Evolutionary conservation across 2,113 vertebrate species (phyloP), one percentile per base, ranked within the genome.

Genomic region (Datnioides undecimradiatus): DNA sequence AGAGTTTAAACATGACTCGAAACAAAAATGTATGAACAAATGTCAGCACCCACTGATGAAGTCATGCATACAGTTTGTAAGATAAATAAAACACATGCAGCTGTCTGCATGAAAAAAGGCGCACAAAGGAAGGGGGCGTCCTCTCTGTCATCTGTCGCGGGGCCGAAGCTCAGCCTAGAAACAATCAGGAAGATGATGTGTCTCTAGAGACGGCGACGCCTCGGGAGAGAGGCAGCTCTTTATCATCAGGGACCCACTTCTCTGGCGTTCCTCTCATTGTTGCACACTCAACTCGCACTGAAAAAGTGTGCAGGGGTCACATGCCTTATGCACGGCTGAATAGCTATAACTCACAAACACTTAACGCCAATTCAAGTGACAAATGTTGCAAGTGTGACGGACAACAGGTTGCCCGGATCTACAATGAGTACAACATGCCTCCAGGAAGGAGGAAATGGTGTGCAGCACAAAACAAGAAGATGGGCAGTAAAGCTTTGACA

Each of bases 181-280:
- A 84, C 78, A 66, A 81, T 85, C 74, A 89, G 78, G 52, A 71
- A 63, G 75, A 92, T 89, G 88, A 91, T 89, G 74, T 36, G 87
- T 92, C 93, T 80, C 93, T 70, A 25, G 90, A 90, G 93, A 90
- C 76, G 43, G 31, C 48, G 66, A 80, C 46, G 38, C 88, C 81
- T 87, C 80, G 34, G 71, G 85, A 90, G 82, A 86, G 55, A 83
- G 79, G 80, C 66, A 57, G 79, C 77, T 92, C 88, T 93, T 91
- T 80, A 90, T 93, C 92, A 91, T 91, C 58, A 34, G 86, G 88
- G 90, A 93, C 80, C 82, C 79, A 91, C 62, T 89, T 91, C 59
- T 60, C 63, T 84, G 81, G 54, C 69, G 59, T 80, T 70, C 81
- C 76, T 87, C 69, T 87, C 87, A 78, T 60, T 76, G 86, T 52